A percentile compares a stretch with the other conserved stretches of the same genome.
Conservation (phyloP, 1,140 invertebrate genomes). For the Drosophila nigromelanica region DNA sequence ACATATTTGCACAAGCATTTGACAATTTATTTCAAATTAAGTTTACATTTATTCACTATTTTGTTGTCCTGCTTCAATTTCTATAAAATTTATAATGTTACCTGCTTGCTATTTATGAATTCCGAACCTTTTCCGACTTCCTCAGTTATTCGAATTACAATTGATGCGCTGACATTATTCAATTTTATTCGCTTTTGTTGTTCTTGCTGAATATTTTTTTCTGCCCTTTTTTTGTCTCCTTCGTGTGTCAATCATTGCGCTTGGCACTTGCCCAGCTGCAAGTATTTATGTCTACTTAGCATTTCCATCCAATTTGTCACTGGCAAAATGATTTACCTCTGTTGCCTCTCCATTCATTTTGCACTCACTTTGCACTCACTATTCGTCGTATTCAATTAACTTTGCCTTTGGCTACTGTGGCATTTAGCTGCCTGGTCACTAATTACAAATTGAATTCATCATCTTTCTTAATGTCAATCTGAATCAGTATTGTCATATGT, state of each 20-base stretch:
- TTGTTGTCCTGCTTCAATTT: no score
- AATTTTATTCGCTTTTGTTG: neutral
- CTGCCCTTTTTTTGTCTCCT: neutral
- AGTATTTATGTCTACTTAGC: constrained; percentile 11
- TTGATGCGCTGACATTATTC: neutral
- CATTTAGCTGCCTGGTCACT: constrained; percentile 5
- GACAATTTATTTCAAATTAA: no score
- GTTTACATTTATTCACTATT: no score
- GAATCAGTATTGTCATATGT: constrained; percentile 1
- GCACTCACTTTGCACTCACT: constrained; percentile 2
- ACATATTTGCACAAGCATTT: no score
- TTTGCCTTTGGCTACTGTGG: constrained; percentile 5
- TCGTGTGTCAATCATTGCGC: neutral
- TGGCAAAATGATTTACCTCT: constrained; percentile 18
- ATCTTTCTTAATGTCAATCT: constrained; percentile 34
- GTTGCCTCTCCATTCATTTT: constrained; percentile 1
- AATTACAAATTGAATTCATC: constrained; percentile 47
- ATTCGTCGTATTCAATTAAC: constrained; percentile 24
- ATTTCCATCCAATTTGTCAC: constrained; percentile 39
- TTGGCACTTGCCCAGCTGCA: neutral
- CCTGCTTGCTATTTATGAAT: no score
- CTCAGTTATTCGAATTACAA: neutral
- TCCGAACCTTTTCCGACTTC: no score
- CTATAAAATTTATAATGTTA: no score
- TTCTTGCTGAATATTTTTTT: neutral